Evolutionary conservation across 2,888 invertebrate genomes (phyloP).

Genomic region (Tenthredo scrophulariae): DNA sequence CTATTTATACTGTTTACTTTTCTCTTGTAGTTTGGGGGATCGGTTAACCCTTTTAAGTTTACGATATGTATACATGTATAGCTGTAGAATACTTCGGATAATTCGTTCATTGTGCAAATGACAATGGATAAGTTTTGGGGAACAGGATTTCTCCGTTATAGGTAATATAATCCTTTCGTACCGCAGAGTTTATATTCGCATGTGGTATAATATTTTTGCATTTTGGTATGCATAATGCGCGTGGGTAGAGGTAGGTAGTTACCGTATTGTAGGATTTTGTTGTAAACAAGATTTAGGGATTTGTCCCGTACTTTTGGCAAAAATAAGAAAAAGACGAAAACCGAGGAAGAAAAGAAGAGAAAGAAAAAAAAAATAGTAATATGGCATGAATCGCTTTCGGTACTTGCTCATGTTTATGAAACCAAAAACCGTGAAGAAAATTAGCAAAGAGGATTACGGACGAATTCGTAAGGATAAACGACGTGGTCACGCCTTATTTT

Average conservation of each 20-base stretch:
- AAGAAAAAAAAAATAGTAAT: constrained; percentile 14
- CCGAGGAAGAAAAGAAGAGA: constrained; percentile 58
- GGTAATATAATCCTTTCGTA: constrained; percentile 71
- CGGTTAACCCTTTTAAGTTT: constrained; percentile 43
- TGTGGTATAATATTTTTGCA: neutral
- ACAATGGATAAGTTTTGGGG: constrained; percentile 60
- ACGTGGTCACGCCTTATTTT: neutral
- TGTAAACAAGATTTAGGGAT: constrained; percentile 76
- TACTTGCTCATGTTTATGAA: constrained; percentile 73
- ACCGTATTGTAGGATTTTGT: constrained; percentile 65
- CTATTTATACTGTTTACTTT: constrained; percentile 28
- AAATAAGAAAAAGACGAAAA: neutral
- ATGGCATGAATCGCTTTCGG: constrained; percentile 67
- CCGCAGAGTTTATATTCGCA: neutral
- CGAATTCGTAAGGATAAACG: neutral
- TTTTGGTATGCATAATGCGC: constrained; percentile 21
- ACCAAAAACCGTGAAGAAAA: constrained; percentile 77
- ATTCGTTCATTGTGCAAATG: constrained; percentile 63
- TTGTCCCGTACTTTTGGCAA: constrained; percentile 63
- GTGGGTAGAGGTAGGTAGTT: neutral
- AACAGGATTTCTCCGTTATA: neutral
- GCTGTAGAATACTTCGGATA: constrained; percentile 58
- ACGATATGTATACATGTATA: neutral
- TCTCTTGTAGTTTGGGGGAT: neutral
- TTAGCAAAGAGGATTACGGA: constrained; percentile 75